These are phyloP conservation scores for Stegodyphus mimosarum DNA, from an alignment of 1,140 invertebrate genomes.

Conservation along the genomic window DNA sequence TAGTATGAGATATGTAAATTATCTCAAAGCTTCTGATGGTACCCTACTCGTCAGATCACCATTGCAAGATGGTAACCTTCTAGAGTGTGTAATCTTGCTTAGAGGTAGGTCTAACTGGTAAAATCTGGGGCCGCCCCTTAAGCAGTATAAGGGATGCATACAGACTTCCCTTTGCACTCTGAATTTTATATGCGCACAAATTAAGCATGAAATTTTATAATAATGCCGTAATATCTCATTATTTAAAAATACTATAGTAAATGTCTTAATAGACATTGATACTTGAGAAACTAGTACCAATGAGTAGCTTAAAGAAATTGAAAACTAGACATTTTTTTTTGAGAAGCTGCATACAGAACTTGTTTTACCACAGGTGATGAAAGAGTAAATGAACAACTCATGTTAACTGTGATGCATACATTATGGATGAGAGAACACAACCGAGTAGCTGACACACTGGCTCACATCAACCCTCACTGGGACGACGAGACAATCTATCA, in stretches of 20 bases:
- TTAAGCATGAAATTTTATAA: neutral
- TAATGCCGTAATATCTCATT: neutral
- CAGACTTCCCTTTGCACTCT: too few species aligned
- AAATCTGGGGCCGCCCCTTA: too few species aligned
- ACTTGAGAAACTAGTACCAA: too few species aligned
- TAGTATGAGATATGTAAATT: too few species aligned
- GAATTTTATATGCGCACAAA: too few species aligned
- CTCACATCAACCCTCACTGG: conserved; percentile 91
- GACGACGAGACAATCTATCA: conserved; percentile 92
- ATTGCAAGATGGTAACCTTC: too few species aligned
- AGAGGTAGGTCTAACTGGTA: too few species aligned
- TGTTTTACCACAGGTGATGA: conserved; percentile 79
- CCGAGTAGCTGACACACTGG: conserved; percentile 65
- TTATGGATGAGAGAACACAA: conserved; percentile 70
- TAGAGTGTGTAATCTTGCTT: too few species aligned
- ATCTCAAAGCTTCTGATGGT: too few species aligned
- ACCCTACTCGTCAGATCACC: too few species aligned
- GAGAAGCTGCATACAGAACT: neutral
- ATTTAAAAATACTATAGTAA: conserved; percentile 1
- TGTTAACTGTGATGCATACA: conserved; percentile 73
- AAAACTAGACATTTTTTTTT: neutral
- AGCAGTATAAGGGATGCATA: too few species aligned
- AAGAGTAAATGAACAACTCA: conserved; percentile 90
- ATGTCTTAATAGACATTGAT: neutral
- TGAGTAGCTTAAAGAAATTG: too few species aligned